Base-by-base conservation (phyloP, 2,888 invertebrate genomes). In the Drosophila cyrtoloma region DNA sequence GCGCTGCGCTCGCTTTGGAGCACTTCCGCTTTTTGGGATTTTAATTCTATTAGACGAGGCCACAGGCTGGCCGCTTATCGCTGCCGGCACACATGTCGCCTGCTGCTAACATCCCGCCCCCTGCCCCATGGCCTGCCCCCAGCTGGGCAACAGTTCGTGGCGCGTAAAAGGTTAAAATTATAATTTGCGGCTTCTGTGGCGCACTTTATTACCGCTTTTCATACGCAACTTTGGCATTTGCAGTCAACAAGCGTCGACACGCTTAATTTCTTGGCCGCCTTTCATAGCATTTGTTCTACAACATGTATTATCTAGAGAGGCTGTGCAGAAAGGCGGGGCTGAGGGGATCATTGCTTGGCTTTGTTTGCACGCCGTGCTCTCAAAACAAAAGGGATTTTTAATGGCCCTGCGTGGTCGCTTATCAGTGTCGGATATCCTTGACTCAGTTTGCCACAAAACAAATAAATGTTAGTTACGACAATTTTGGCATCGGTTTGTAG, bases 191-290 rank as follows among this genome's bases (percentile, higher is more conserved):
- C 90, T 86, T 86, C 90, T 79, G 64, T 66, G 58, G 66, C 70
- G 75, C 73, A 87, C 87, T 88, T 88, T 88, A 88, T 88, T 91
- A 87, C 81, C 44, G 72, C 79, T 68, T 76, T 77, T 70, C 73
- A 74, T 67, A 71, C 75, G 69, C 73, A 85, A 86, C 86, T 86
- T 89, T 77, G 90, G 89, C 90, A 89, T 87, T 90, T 87, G 85
- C 81, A 91, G 90, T 86, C 89, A 91, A 82, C 79, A 86, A 75
- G 87, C 90, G 85, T 89, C 91, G 85, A 91, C 92, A 86, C 87
- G 91, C 86, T 90, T 84, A 89, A 87, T 90, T 87, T 87, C 87
- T 84, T 89, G 89, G 90, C 77, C 79, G 74, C 81, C 81, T 66
- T 76, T 86, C 86, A 90, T 79, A 80, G 79, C 90, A 87, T 80